Evolutionary conservation across 2,888 invertebrate species (phyloP), one percentile per base, ranked within the genome.

Genomic region (Imbricaverruca yamaguchii): DNA sequence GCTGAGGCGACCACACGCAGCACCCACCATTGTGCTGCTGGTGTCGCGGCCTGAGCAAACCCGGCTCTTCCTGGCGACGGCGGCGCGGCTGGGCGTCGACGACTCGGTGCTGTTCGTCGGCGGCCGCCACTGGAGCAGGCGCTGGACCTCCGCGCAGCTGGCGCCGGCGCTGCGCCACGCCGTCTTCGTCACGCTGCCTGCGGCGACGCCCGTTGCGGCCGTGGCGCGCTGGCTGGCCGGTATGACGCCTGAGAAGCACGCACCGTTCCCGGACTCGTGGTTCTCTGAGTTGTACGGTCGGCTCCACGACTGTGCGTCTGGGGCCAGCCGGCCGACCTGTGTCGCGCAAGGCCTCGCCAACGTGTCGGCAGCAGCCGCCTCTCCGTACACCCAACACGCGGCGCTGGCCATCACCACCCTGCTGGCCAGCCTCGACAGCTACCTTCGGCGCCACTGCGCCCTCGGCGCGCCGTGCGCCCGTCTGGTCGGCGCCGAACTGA

Each of bases 221-320:
- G 87, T 87, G 83, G 84, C 83, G 15, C 81, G 84, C 9, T 87
- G 85, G 83, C 83, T 87, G 63, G 85, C 85, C 59, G 84, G 83
- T 8, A 82, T 88, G 79, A 86, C 86, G 0, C 85, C 86, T 53
- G 84, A 84, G 25, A 85, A 86, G 80, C 86, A 86, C 63, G 84
- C 84, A 7, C 86, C 86, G 9, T 86, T 88, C 74, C 87, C 88
- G 9, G 85, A 86, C 81, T 86, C 86, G 81, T 88, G 88, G 88
- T 87, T 88, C 81, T 86, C 87, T 77, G 88, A 88, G 74, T 86
- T 87, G 65, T 87, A 86, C 85, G 87, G 88, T 83, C 85, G 85
- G 6, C 82, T 86, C 13, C 85, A 85, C 81, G 83, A 86, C 81
- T 88, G 88, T 83, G 85, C 86, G 59, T 84, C 87, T 55, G 83